Evolutionary conservation across 2,888 invertebrate genomes (phyloP).

Genomic region (Rutpela maculata): DNA sequence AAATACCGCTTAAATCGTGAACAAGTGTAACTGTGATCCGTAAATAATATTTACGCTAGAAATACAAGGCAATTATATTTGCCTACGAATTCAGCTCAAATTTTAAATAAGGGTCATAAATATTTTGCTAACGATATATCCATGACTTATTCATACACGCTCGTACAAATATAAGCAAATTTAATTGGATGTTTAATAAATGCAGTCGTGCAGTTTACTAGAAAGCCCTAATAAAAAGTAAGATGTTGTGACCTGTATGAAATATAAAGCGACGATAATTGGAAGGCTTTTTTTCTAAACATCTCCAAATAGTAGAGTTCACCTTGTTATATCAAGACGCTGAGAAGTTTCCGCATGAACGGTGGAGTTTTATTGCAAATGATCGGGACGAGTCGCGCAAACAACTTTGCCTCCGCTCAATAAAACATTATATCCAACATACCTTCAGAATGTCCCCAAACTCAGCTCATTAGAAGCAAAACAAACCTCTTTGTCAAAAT

Average conservation of each 20-base stretch:
- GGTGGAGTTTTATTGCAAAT: constrained; percentile 64
- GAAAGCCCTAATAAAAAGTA: constrained; percentile 38
- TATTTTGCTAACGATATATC: constrained; percentile 21
- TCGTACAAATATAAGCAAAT: constrained; percentile 21
- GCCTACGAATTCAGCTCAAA: not conserved
- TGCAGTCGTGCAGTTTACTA: constrained; percentile 36
- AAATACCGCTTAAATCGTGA: no score
- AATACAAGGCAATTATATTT: not conserved
- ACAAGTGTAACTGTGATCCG: not conserved
- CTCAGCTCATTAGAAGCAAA: constrained; percentile 57
- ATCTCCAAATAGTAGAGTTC: constrained; percentile 55
- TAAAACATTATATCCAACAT: constrained; percentile 57
- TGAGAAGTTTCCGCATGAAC: constrained; percentile 64
- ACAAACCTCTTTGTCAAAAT: constrained; percentile 49
- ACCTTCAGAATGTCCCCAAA: constrained; percentile 55
- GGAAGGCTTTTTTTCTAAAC: constrained; percentile 52
- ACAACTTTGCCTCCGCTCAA: constrained; percentile 61
- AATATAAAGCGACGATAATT: constrained; percentile 56
- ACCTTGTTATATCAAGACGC: constrained; percentile 64
- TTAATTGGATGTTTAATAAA: constrained; percentile 48
- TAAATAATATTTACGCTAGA: not conserved
- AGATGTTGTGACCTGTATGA: constrained; percentile 48
- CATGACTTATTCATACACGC: constrained; percentile 4
- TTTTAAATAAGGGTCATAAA: not conserved
- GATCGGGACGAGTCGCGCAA: constrained; percentile 61